Base-by-base conservation (phyloP, 1,140 invertebrate genomes). In the Micrasema longulum region DNA sequence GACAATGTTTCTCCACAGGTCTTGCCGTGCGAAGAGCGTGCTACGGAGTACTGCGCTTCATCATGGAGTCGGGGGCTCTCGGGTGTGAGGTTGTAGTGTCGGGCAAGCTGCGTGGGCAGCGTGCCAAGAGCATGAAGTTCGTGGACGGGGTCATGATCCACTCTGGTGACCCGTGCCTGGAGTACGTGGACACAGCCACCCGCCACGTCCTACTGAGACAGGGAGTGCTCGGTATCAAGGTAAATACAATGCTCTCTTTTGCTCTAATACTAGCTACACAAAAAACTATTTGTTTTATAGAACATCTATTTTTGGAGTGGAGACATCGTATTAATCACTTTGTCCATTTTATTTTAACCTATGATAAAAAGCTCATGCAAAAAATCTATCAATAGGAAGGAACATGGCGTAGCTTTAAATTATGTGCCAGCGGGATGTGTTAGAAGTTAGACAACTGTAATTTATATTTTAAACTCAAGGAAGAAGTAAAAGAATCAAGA, bases 121-220 rank as follows among this genome's bases (percentile, higher is more conserved):
- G 98, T 89, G 98, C 98, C 69, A 99, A 99, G 86, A 96, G 97
- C 14, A 99, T 99, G 98, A 99, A 99, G 84, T 99, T 99, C 83
- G 96, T 98, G 67, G 98, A 99, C 84, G 98, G 98, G 66, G 88
- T 99, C 20, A 99, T 99, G 98, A 99, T 99, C 81, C 98, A 99
- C 87, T 97, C 95, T 80, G 98, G 98, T 82, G 96, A 99, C 82
- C 98, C 98, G 22, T 96, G 94, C 78, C 97, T 97, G 82, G 96
- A 99, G 76, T 99, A 99, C 79, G 97, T 99, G 14, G 97, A 99
- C 80, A 95, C 93, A 23, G 98, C 98, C 67, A 98, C 98, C 36
- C 88, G 98, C 77, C 98, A 99, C 83, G 98, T 99, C 18, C 88
- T 99, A 73, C 89, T 99, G 14, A 89, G 97, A 85, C 97, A 99